phyloP scores from a whole-genome alignment of 2,113 vertebrate genomes.

The Pagrus major region DNA sequence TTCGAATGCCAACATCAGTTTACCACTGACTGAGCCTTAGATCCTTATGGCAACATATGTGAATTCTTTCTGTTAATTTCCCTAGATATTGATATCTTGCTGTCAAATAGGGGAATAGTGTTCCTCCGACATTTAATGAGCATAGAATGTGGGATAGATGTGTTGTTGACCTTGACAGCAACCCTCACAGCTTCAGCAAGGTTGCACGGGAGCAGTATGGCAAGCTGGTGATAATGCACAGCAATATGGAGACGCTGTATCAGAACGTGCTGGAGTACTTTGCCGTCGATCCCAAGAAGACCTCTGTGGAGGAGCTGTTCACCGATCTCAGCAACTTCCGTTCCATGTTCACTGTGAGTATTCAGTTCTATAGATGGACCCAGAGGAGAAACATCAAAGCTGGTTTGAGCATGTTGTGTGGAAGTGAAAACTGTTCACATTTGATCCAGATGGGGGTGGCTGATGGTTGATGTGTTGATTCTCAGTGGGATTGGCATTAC shows the following conservation, averaged over 20 bases:
- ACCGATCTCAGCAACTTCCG: slow-evolving; percentile 96
- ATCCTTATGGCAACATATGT: slow-evolving; percentile 1
- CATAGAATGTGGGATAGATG: slow-evolving; percentile 5
- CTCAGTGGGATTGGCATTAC: neutral
- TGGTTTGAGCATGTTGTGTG: neutral
- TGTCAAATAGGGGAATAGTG: neutral
- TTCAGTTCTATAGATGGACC: neutral
- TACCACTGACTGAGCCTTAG: slow-evolving; percentile 1
- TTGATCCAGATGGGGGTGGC: neutral
- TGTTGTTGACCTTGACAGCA: slow-evolving; percentile 85
- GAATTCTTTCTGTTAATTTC: neutral
- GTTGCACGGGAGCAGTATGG: slow-evolving; percentile 90
- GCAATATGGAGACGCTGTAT: slow-evolving; percentile 92
- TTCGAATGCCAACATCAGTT: slow-evolving; percentile 23
- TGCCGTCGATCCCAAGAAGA: slow-evolving; percentile 93
- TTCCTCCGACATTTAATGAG: neutral
- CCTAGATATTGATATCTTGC: neutral
- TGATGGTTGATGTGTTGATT: neutral
- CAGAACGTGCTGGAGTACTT: slow-evolving; percentile 91
- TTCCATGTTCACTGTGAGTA: slow-evolving; percentile 90
- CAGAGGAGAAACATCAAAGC: neutral
- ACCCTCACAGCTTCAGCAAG: slow-evolving; percentile 89
- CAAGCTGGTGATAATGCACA: slow-evolving; percentile 89
- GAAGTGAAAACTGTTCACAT: neutral
- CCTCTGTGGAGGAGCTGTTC: slow-evolving; percentile 94